Evolutionary conservation across 2,888 invertebrate species (phyloP).

Genomic region (Pseudolycoriella hygida): DNA sequence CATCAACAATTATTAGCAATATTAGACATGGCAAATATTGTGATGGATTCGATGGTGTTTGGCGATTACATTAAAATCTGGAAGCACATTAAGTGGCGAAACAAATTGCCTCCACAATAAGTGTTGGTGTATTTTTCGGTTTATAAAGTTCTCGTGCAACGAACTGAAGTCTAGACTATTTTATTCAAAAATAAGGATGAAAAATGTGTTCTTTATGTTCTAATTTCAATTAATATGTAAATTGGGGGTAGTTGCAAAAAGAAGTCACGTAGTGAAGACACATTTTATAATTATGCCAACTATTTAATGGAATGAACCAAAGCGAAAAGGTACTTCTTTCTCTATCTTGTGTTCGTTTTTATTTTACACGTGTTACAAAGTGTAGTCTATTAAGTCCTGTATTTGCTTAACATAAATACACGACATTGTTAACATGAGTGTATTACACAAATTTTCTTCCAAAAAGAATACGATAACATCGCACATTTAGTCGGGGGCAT

Average conservation of each 20-base stretch:
- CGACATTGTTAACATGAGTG: too few relatives aligned
- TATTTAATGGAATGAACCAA: not conserved
- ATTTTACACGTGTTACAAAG: not conserved
- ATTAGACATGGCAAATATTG: not conserved
- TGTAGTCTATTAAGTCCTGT: not conserved
- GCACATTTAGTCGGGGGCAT: too few relatives aligned
- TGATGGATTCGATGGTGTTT: conserved; percentile 7
- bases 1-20: not conserved
- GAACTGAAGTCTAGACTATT: too few relatives aligned
- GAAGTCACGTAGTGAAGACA: not conserved
- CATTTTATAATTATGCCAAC: too few relatives aligned
- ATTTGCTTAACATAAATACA: too few relatives aligned
- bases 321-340: not conserved
- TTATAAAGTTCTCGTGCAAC: not conserved
- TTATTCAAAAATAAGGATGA: not conserved
- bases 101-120: not conserved
- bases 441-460: too few relatives aligned
- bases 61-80: conserved; percentile 42
- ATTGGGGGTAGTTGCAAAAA: not conserved
- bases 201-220: not conserved
- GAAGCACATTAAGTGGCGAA: conserved; percentile 66
- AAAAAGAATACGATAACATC: too few relatives aligned
- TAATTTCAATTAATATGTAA: not conserved
- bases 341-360: not conserved
- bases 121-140: not conserved